Percentiles rank a stretch among this genome's conserved stretches.
Conservation (phyloP, 2,113 vertebrate species). For the Aegotheles bennettii region DNA sequence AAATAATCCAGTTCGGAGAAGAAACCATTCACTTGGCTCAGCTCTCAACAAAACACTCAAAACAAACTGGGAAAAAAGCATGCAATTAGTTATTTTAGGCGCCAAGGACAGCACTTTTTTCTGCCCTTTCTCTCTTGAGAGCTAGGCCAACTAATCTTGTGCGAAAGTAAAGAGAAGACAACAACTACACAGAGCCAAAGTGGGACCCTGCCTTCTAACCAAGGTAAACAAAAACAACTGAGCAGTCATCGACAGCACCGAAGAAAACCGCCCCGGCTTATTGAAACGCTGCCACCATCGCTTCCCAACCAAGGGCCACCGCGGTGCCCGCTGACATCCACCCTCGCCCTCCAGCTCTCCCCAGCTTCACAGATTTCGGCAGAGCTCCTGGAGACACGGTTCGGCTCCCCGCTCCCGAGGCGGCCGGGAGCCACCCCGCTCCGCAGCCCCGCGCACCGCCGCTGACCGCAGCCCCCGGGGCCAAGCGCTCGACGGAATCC, state of each 20-base stretch:
- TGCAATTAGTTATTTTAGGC: not conserved
- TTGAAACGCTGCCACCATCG: slow-evolving; percentile 28
- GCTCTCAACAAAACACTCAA: not conserved
- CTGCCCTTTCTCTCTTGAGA: not conserved
- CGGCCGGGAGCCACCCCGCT: too few relatives aligned
- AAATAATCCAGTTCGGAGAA: not conserved
- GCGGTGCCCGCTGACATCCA: not conserved
- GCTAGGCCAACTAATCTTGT: not conserved
- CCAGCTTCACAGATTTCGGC: not conserved
- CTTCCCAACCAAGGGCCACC: slow-evolving; percentile 42
- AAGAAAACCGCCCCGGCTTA: slow-evolving; percentile 1
- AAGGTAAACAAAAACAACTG: not conserved
- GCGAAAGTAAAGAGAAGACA: not conserved
- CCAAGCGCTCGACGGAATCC: not conserved
- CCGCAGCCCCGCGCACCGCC: not conserved
- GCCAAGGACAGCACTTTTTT: not conserved
- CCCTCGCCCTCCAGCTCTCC: not conserved
- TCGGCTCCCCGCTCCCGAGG: not conserved
- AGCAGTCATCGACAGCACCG: not conserved
- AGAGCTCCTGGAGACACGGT: not conserved
- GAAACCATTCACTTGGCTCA: not conserved
- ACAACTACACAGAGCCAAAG: not conserved
- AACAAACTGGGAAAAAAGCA: accelerated
- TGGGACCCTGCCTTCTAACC: not conserved
- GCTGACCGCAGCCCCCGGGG: not conserved